Evolutionary conservation across 2,888 invertebrate species (phyloP).

Genomic region (Neocrepidodera transversa): DNA sequence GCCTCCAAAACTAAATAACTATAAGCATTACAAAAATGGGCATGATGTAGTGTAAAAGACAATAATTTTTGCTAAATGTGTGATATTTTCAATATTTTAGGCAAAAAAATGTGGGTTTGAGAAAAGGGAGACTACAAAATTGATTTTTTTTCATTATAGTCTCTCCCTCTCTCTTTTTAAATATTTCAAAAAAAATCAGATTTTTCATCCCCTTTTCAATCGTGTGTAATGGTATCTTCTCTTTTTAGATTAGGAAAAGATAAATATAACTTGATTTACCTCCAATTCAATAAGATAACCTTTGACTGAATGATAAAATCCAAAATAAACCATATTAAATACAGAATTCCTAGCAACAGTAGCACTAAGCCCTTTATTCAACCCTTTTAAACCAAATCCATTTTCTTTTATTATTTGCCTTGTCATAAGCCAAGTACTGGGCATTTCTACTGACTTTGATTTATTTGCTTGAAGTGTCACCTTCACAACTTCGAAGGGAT

Average conservation of each 20-base stretch:
- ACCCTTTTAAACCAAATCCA: slow-evolving; percentile 81
- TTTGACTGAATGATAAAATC: slow-evolving; percentile 93
- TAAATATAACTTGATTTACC: slow-evolving; percentile 58
- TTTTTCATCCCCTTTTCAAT: too few species aligned
- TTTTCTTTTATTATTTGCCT: slow-evolving; percentile 76
- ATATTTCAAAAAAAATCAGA: too few species aligned
- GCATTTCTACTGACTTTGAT: slow-evolving; percentile 67
- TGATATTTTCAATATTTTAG: too few species aligned
- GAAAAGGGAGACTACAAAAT: too few species aligned
- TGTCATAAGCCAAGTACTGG: slow-evolving; percentile 75
- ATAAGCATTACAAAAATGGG: too few species aligned
- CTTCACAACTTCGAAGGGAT: slow-evolving; percentile 96
- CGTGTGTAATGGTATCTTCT: too few species aligned
- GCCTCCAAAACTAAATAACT: too few species aligned
- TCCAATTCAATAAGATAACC: slow-evolving; percentile 71
- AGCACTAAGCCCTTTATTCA: slow-evolving; percentile 88
- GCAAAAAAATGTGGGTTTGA: too few species aligned
- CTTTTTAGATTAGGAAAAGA: not conserved
- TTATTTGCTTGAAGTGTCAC: slow-evolving; percentile 85
- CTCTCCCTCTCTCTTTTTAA: too few species aligned
- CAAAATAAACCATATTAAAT: slow-evolving; percentile 94
- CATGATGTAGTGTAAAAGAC: too few species aligned
- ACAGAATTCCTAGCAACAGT: slow-evolving; percentile 89
- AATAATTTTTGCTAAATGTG: too few species aligned
- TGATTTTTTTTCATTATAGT: too few species aligned